phyloP scores from a whole-genome alignment of 2,797 vertebrate genomes.

The Pithecia hirsuta region DNA sequence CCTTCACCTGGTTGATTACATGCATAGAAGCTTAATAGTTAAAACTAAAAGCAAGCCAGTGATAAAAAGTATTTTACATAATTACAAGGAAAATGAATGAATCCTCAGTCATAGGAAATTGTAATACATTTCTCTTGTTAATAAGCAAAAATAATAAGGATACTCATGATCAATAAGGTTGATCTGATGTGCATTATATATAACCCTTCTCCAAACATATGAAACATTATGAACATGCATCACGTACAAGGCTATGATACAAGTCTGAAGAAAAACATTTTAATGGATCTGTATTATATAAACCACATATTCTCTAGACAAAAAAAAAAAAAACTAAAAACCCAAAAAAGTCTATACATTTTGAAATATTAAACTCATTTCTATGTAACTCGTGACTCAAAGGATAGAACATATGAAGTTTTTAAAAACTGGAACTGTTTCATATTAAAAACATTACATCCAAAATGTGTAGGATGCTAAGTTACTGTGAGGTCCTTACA shows the following conservation, averaged over 20 bases:
- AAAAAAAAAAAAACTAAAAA: background rate
- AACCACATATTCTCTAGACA: background rate
- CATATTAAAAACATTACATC: background rate
- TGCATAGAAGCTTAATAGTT: no score
- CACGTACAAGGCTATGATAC: background rate
- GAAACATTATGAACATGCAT: background rate
- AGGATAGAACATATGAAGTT: background rate
- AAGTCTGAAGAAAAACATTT: background rate
- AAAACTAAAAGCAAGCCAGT: no score
- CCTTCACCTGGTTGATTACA: no score
- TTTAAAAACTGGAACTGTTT: background rate
- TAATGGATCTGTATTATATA: background rate
- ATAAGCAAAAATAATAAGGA: background rate
- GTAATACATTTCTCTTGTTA: background rate
- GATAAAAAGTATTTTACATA: background rate
- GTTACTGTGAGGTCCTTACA: background rate
- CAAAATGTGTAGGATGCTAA: background rate
- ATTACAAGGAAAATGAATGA: background rate
- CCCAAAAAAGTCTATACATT: background rate
- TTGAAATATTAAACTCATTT: conserved; percentile 18
- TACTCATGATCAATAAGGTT: background rate
- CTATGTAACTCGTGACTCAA: background rate
- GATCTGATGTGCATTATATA: background rate
- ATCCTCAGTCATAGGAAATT: background rate
- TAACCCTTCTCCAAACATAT: background rate